phyloP scores from a whole-genome alignment of 2,888 invertebrate genomes.

The Ennomos quercinarius region DNA sequence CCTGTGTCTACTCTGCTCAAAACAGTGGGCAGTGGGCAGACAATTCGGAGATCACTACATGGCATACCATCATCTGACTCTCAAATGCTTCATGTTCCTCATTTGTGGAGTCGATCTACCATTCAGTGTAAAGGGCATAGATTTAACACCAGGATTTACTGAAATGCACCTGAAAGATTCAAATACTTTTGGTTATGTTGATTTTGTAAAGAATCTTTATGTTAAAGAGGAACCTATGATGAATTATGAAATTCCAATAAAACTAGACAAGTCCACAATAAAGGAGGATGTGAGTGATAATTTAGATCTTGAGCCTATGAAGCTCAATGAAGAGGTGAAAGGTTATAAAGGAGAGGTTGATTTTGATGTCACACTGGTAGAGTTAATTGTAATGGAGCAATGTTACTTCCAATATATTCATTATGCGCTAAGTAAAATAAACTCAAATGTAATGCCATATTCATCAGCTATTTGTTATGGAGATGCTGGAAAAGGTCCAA shows the following conservation, averaged over 20 bases:
- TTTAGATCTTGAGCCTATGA: slow-evolving; percentile 6
- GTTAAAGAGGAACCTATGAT: slow-evolving; percentile 18
- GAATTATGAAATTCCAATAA: slow-evolving; percentile 9
- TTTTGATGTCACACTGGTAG: slow-evolving; percentile 76
- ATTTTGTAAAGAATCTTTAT: slow-evolving; percentile 41
- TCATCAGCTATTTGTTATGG: slow-evolving; percentile 64
- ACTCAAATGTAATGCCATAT: slow-evolving; percentile 59
- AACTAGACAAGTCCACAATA: slow-evolving; percentile 37
- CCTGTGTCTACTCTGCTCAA: slow-evolving; percentile 69
- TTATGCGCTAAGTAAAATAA: slow-evolving; percentile 56
- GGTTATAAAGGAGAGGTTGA: slow-evolving; percentile 72
- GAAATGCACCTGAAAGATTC: slow-evolving; percentile 64
- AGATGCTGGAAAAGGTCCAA: slow-evolving; percentile 47
- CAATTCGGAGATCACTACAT: slow-evolving; percentile 77
- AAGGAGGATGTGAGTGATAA: slow-evolving; percentile 37
- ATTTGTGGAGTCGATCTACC: slow-evolving; percentile 66
- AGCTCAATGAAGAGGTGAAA: slow-evolving; percentile 34
- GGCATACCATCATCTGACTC: slow-evolving; percentile 75
- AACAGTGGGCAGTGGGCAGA: slow-evolving; percentile 56
- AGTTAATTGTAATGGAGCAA: slow-evolving; percentile 73
- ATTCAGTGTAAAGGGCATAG: slow-evolving; percentile 71
- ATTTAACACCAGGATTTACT: slow-evolving; percentile 69
- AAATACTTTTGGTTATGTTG: slow-evolving; percentile 34
- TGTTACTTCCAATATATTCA: slow-evolving; percentile 74
- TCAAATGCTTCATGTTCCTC: slow-evolving; percentile 72